Percentiles rank a stretch among this genome's conserved stretches.
phyloP scores from a whole-genome alignment of 1,140 invertebrate species.

The Achroia grisella region DNA sequence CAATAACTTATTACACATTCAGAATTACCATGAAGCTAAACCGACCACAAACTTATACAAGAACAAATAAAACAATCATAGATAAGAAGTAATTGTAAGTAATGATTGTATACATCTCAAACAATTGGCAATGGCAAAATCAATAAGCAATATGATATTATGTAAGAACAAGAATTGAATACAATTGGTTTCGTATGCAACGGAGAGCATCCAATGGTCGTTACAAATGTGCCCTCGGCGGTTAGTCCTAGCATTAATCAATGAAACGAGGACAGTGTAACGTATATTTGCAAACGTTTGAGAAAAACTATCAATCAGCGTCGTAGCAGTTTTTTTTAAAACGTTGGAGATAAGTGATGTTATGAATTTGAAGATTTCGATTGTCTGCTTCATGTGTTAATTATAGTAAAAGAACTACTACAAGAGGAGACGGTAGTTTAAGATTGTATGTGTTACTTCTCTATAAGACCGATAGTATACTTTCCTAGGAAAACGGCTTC shows the following conservation, averaged over 20 bases:
- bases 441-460: too few species aligned
- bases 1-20: too few species aligned
- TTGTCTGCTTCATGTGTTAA: too few species aligned
- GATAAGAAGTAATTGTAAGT: conserved; percentile 22
- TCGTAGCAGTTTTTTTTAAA: not conserved
- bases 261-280: conserved; percentile 23
- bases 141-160: conserved; percentile 37
- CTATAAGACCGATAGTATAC: too few species aligned
- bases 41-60: not conserved
- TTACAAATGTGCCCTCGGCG: conserved; percentile 26
- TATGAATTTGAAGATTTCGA: too few species aligned
- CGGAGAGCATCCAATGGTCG: conserved; percentile 14
- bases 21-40: too few species aligned
- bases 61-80: conserved; percentile 14
- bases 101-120: conserved; percentile 14
- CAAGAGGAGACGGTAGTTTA: too few species aligned
- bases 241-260: conserved; percentile 47
- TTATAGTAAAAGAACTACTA: too few species aligned
- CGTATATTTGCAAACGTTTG: conserved; percentile 6
- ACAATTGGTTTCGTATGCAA: conserved; percentile 17
- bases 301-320: conserved; percentile 3
- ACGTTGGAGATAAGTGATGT: too few species aligned
- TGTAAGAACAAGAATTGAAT: conserved; percentile 26
- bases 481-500: too few species aligned
- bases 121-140: conserved; percentile 20